Evolutionary conservation across 2,888 invertebrate species (phyloP).

Genomic region (Ennomos fuscantarius): DNA sequence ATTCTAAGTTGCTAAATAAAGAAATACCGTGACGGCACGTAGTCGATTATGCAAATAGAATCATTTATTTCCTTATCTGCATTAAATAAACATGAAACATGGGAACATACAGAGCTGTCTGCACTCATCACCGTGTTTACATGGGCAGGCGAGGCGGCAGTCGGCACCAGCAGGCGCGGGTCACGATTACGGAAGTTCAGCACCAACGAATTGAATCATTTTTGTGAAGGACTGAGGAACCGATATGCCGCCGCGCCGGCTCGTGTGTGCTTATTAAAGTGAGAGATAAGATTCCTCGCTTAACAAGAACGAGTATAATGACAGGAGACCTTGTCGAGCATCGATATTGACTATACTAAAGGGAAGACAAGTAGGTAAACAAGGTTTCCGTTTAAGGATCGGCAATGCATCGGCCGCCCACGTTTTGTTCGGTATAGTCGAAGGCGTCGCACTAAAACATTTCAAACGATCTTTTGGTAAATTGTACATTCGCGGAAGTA

Average conservation of each 20-base stretch:
- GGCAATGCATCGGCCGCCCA: conserved; percentile 81
- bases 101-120: conserved; percentile 40
- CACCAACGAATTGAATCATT: conserved; percentile 60
- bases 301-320: conserved; percentile 61
- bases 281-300: conserved; percentile 60
- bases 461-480: conserved; percentile 73
- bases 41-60: conserved; percentile 70
- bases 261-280: conserved; percentile 57
- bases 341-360: conserved; percentile 71
- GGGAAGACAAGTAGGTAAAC: conserved; percentile 79
- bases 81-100: conserved; percentile 52
- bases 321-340: conserved; percentile 62
- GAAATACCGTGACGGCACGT: conserved; percentile 59
- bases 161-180: conserved; percentile 49
- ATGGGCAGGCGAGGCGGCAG: conserved; percentile 43
- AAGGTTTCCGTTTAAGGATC: conserved; percentile 73
- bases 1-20: conserved; percentile 62
- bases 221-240: conserved; percentile 56
- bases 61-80: conserved; percentile 71
- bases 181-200: conserved; percentile 72
- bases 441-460: conserved; percentile 74
- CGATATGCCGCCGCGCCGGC: conserved; percentile 42
- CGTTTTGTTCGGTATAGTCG: conserved; percentile 68
- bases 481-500: conserved; percentile 76
- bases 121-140: conserved; percentile 61